Percentiles rank a stretch among this genome's conserved stretches.
These are phyloP conservation scores for Epinephelus awoara DNA, from an alignment of 2,797 vertebrate genomes.

Conservation along the genomic window DNA sequence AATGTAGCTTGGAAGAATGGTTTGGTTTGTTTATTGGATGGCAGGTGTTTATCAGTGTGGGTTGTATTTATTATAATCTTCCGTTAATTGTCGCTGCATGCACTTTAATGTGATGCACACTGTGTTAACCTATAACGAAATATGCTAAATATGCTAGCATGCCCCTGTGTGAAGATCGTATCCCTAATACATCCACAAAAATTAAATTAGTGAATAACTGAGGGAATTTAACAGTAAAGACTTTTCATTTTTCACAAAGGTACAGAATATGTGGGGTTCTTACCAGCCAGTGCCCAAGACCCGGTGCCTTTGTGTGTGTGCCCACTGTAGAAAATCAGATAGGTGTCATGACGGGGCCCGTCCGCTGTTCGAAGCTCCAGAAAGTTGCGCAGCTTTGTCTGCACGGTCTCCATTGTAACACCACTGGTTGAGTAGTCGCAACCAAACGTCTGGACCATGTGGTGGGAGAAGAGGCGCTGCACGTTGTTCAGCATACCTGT, in stretches of 20 bases:
- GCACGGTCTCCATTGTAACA: conserved; percentile 90
- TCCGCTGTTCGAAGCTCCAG: conserved; percentile 94
- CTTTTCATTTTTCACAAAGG: not conserved
- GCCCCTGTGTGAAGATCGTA: not conserved
- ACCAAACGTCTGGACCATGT: conserved; percentile 96
- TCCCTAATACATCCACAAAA: not conserved
- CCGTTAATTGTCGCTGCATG: not conserved
- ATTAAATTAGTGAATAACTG: not conserved
- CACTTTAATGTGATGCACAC: not conserved
- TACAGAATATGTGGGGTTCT: conserved; percentile 38
- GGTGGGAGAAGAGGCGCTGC: conserved; percentile 97
- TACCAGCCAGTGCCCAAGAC: conserved; percentile 96
- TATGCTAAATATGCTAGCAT: not conserved
- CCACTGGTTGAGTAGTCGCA: conserved; percentile 98
- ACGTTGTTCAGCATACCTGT: conserved; percentile 94
- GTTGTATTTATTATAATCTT: not conserved
- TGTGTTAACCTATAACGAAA: not conserved
- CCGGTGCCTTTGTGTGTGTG: conserved; percentile 91
- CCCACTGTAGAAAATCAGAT: conserved; percentile 98
- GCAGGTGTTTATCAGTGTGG: not conserved
- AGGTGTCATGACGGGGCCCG: conserved; percentile 97
- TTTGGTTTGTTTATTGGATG: not conserved
- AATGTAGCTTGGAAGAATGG: not conserved
- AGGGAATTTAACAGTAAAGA: not conserved
- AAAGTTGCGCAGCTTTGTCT: conserved; percentile 92